Conservation (phyloP, 2,797 vertebrate species). For the Schizopygopsis pylzovi region DNA sequence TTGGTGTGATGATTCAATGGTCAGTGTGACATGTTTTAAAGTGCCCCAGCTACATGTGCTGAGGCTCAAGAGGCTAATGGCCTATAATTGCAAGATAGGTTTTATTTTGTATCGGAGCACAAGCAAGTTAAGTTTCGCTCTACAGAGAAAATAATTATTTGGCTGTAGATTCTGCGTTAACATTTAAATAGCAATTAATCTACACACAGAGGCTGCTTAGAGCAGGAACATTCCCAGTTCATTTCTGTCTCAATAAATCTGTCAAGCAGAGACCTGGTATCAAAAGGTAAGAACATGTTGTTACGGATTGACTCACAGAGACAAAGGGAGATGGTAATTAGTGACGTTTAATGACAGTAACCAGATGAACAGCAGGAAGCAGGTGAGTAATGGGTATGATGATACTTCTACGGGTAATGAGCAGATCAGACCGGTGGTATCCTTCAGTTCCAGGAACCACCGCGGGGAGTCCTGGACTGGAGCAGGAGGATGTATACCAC, state of each 20-base stretch:
- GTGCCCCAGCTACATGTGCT: neutral
- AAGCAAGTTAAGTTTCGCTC: neutral
- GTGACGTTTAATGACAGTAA: too few relatives aligned
- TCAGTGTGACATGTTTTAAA: neutral
- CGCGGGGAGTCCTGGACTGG: too few relatives aligned
- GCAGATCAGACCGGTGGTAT: too few relatives aligned
- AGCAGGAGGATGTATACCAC: too few relatives aligned
- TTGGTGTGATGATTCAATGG: constrained; percentile 5
- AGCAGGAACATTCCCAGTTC: neutral
- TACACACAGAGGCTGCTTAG: neutral
- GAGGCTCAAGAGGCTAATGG: neutral
- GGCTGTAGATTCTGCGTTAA: neutral
- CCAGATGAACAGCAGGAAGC: too few relatives aligned
- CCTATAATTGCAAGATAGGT: neutral
- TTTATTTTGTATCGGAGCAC: neutral
- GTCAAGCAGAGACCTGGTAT: neutral
- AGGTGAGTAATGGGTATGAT: too few relatives aligned
- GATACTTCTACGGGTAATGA: too few relatives aligned
- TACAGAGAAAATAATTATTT: neutral
- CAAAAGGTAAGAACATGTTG: neutral
- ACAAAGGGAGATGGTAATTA: too few relatives aligned
- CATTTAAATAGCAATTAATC: neutral
- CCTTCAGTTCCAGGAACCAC: too few relatives aligned
- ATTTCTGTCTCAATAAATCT: neutral
- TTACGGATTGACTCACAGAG: too few relatives aligned